Conservation (phyloP, 2,888 invertebrate genomes). For the Uropetala carovei region DNA sequence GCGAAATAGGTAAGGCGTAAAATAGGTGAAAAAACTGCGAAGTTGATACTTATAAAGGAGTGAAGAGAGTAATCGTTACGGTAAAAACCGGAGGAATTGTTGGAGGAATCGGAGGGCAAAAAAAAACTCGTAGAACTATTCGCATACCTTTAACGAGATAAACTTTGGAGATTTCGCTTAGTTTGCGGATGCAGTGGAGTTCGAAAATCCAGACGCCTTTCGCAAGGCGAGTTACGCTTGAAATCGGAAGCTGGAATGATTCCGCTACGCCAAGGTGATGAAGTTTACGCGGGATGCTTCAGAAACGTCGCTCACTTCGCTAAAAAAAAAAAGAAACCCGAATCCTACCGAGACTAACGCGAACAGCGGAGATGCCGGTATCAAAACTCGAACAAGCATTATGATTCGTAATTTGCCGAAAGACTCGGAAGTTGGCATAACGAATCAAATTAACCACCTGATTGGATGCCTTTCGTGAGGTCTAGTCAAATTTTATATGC, state of each 20-base stretch:
- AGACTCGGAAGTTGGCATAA: too few relatives aligned
- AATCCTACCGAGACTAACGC: too few relatives aligned
- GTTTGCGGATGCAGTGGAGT: not conserved
- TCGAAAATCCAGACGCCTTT: not conserved
- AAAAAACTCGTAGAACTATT: not conserved
- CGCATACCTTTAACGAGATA: conserved; percentile 1
- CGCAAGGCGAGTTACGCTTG: not conserved
- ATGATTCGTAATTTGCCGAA: too few relatives aligned
- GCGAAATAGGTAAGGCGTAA: not conserved
- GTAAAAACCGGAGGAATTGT: not conserved
- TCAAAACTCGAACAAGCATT: too few relatives aligned
- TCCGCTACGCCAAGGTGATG: not conserved
- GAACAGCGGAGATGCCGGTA: too few relatives aligned
- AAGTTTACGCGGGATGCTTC: not conserved
- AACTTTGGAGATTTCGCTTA: conserved; percentile 1
- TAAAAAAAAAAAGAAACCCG: not conserved
- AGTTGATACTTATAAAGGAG: not conserved
- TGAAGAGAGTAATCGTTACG: not conserved
- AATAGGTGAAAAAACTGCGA: not conserved
- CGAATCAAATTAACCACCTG: too few relatives aligned
- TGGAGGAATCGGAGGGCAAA: not conserved
- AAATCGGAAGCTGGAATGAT: not conserved
- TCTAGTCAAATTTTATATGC: too few relatives aligned
- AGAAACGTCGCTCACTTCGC: not conserved
- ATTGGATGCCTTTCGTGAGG: too few relatives aligned